Conservation (phyloP, 1,140 invertebrate species). For the Drosophila burlai region DNA sequence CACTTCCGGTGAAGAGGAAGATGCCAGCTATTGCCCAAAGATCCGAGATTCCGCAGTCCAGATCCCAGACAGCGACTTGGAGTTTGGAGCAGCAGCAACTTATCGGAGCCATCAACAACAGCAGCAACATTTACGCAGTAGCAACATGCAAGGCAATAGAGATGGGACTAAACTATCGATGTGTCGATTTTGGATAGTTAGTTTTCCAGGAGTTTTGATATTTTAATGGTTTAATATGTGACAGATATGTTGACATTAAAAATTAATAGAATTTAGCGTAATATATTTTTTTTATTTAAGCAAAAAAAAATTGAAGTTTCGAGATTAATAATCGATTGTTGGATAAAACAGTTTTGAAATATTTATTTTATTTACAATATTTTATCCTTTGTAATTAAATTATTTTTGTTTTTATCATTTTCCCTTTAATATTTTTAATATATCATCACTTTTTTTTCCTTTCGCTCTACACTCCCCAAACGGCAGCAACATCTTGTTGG, state of each 20-base stretch:
- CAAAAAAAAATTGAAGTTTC: too few species aligned
- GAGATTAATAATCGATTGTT: too few species aligned
- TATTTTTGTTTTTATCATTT: not conserved
- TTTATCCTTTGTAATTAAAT: not conserved
- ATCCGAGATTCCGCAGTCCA: slow-evolving; percentile 21
- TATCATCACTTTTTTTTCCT: not conserved
- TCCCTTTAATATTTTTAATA: not conserved
- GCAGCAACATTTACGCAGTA: slow-evolving; percentile 34
- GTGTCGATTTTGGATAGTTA: too few species aligned
- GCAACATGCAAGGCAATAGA: slow-evolving; percentile 12
- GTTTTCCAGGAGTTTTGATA: too few species aligned
- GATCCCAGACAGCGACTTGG: slow-evolving; percentile 26
- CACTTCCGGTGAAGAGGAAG: slow-evolving; percentile 67
- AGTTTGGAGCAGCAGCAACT: slow-evolving; percentile 43
- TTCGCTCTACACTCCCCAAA: not conserved
- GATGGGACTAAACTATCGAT: not conserved
- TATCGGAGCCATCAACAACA: slow-evolving; percentile 39
- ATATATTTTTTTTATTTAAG: too few species aligned
- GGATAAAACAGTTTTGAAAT: too few species aligned
- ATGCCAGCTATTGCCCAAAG: slow-evolving; percentile 2
- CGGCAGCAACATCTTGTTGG: slow-evolving; percentile 26
- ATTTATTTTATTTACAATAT: too few species aligned
- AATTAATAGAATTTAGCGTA: too few species aligned
- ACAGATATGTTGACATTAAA: too few species aligned
- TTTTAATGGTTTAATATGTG: too few species aligned